Evolutionary conservation across 2,888 invertebrate species (phyloP), one percentile per base, ranked within the genome.

Genomic region (Ormyrus thymus): DNA sequence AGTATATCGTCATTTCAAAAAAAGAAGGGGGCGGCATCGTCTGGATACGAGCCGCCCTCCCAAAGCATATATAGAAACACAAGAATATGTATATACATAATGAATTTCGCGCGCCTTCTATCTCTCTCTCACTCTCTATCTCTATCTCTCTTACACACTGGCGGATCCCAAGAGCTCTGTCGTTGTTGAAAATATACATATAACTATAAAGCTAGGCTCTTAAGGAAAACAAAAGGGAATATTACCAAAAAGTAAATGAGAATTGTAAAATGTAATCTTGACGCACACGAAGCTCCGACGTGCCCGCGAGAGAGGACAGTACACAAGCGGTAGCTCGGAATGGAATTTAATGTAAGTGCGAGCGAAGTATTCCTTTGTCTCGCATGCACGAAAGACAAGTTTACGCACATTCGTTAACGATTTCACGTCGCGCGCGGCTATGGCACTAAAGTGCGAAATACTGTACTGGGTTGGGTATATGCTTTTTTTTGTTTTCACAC

Each of bases 51-150:
- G 29, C 29, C 29, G 2, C 29, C 29, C 29, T 29, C 1, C 29
- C 29, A 29, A 29, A 29, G 29, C 29, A 29, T 29, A 29, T 29
- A 29, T 29, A 29, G 29, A 29, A 29, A 29, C 29, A 29, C 29
- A 29, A 29, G 1, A 29, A 29, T 29, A 29, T 29, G 29, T 29
- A 45, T 13, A 61, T 46, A 55, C 10, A 76, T 50, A 77, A 29
- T 29, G 29, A 51, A 69, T 78, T 73, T 69, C 73, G 68, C 78
- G 68, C 78, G 65, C 51, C 65, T 65, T 73, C 72, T 73, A 15
- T 64, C 70, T 77, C 76, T 61, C 51, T 69, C 55, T 62, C 53
- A 29, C 51, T 58, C 59, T 73, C 72, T 73, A 15, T 73, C 51
- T 61, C 66, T 59, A 48, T 64, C 70, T 77, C 76, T 61, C 51